Conservation (phyloP, 2,797 vertebrate species). For the Rhabdophis nuchalis region DNA sequence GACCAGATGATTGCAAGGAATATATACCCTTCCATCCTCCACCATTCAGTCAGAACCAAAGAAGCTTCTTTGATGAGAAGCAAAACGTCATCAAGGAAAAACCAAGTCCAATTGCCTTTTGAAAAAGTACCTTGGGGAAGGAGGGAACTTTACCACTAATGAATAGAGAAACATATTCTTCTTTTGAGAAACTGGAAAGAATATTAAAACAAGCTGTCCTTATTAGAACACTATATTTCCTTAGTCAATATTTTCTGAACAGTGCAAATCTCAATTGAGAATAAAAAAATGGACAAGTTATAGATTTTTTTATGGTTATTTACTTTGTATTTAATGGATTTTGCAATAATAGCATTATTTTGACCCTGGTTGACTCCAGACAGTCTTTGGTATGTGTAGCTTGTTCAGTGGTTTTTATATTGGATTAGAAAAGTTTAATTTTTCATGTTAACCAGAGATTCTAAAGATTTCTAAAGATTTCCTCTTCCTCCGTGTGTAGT, state of each 20-base stretch:
- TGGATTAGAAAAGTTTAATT: neutral
- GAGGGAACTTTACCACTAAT: neutral
- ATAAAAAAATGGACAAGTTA: conserved; percentile 8
- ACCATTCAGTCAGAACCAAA: neutral
- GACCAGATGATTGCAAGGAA: neutral
- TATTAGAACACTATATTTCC: neutral
- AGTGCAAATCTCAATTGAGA: conserved; percentile 3
- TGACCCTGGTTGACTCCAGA: conserved; percentile 2
- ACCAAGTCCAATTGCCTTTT: neutral
- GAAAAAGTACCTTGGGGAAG: neutral
- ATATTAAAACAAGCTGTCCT: neutral
- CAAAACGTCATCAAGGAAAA: neutral
- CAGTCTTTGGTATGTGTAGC: conserved; percentile 23
- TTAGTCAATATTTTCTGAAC: conserved; percentile 32
- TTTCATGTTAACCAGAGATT: neutral
- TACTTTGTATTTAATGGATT: conserved; percentile 25
- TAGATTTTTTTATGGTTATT: conserved; percentile 22
- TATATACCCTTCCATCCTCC: neutral
- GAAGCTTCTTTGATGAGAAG: neutral
- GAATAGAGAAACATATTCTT: conserved; percentile 19
- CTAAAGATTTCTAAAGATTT: neutral
- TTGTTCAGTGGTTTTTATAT: neutral
- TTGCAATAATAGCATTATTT: neutral
- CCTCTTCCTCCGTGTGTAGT: neutral
- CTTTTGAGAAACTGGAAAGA: conserved; percentile 16